Evolutionary conservation across 1,140 invertebrate species (phyloP), one percentile per base, ranked within the genome.

Genomic region (Cyclargus thomasi): DNA sequence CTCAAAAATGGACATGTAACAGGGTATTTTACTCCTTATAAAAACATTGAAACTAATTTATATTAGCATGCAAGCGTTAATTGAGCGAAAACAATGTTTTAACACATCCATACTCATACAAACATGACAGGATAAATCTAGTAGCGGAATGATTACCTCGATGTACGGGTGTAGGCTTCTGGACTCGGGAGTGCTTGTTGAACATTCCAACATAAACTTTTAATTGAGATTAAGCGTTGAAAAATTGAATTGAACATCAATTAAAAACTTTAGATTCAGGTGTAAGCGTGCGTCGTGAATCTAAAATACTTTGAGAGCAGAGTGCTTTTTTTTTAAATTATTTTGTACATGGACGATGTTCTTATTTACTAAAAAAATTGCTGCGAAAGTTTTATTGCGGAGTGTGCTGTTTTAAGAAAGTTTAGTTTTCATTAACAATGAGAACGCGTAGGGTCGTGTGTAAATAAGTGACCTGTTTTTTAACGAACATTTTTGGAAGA

Each of bases 21-120:
- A 55, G 7, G 18, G 18, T 59, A 21, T 59, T 21, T 20, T 59
- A 59, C 18, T 59, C 10, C 18, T 59, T 59, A 20, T 11, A 21
- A 18, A 59, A 59, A 59, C 55, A 20, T 11, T 59, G 11, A 14
- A 18, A 59, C 2, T 59, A 59, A 59, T 59, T 59, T 6, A 18
- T 59, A 59, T 59, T 59, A 18, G 55, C 55, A 59, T 59, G 10
- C 20, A 20, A 18, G 10, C 18, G 20, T 59, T 59, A 59, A 59
- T 59, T 59, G 55, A 59, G 20, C 55, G 18, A 59, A 59, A 59
- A 59, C 55, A 59, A 11, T 11, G 17, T 21, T 20, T 59, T 22
- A 59, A 59, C 55, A 59, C 55, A 59, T 59, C 55, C 55, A 59
- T 59, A 59, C 17, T 20, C 18, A 59, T 18, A 17, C 7, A 21